Percentiles rank a stretch among this genome's conserved stretches.
phyloP scores from a whole-genome alignment of 2,888 invertebrate species.

The Dynastes hyllus region DNA sequence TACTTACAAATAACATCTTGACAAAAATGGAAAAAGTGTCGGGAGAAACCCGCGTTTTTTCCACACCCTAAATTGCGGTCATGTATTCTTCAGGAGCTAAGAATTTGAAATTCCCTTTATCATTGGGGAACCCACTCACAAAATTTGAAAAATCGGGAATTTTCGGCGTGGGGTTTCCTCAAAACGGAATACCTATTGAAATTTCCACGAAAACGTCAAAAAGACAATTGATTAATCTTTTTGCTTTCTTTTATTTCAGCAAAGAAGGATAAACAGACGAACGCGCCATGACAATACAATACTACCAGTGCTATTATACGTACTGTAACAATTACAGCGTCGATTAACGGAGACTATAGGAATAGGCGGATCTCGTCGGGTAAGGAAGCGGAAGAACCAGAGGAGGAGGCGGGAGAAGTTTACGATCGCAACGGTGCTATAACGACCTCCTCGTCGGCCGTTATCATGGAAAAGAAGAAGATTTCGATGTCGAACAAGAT shows the following conservation, averaged over 20 bases:
- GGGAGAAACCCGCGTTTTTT: too few species aligned
- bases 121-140: too few species aligned
- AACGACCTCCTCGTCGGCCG: neutral
- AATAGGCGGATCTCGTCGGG: neutral
- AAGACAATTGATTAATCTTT: neutral
- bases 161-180: too few species aligned
- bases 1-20: too few species aligned
- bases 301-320: neutral
- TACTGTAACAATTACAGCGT: slow-evolving; percentile 6
- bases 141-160: too few species aligned
- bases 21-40: too few species aligned
- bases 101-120: too few species aligned
- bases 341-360: neutral
- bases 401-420: neutral
- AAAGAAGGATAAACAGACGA: slow-evolving; percentile 27
- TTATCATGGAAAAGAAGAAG: slow-evolving; percentile 58
- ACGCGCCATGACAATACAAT: slow-evolving; percentile 45
- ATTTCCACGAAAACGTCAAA: too few species aligned
- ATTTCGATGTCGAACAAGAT: slow-evolving; percentile 57
- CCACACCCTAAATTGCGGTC: too few species aligned
- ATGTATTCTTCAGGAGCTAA: too few species aligned
- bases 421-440: neutral
- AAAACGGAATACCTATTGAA: too few species aligned
- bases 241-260: slow-evolving; percentile 17
- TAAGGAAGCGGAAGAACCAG: neutral